These are phyloP conservation scores for Rapana venosa DNA, from an alignment of 2,888 invertebrate species.

Conservation along the genomic window DNA sequence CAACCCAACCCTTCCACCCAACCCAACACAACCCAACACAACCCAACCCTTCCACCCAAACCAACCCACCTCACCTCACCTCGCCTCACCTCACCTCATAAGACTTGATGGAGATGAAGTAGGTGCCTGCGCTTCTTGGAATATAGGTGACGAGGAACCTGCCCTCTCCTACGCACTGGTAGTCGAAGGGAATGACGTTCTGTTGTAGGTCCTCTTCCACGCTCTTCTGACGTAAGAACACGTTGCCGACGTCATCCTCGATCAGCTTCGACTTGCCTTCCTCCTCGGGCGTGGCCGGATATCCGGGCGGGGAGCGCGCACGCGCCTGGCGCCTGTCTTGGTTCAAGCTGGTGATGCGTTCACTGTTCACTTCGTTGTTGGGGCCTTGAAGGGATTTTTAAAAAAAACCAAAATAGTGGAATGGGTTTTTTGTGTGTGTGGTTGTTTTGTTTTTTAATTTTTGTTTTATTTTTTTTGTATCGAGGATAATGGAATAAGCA, in stretches of 20 bases:
- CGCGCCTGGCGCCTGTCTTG: conserved; percentile 11
- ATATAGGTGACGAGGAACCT: conserved; percentile 69
- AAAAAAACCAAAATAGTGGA: too few relatives aligned
- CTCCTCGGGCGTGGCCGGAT: conserved; percentile 37
- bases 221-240: conserved; percentile 64
- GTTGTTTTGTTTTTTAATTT: too few relatives aligned
- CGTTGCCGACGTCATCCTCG: conserved; percentile 65
- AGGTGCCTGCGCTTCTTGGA: conserved; percentile 67
- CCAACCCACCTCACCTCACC: not conserved
- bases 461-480: too few relatives aligned
- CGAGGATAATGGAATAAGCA: too few relatives aligned
- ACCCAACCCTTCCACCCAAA: too few relatives aligned
- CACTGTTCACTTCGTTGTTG: conserved; percentile 60
- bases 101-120: conserved; percentile 66
- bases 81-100: conserved; percentile 46
- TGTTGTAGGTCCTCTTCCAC: conserved; percentile 52
- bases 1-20: too few relatives aligned
- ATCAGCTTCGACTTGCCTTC: conserved; percentile 53
- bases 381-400: conserved; percentile 28
- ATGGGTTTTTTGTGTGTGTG: too few relatives aligned
- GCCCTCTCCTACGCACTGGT: conserved; percentile 67
- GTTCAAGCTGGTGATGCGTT: conserved; percentile 56
- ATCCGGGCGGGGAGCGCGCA: conserved; percentile 22
- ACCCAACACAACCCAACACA: too few relatives aligned
- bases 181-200: conserved; percentile 65